Base-by-base conservation (phyloP, 2,113 vertebrate genomes). In the Pogonocichla stellata region DNA sequence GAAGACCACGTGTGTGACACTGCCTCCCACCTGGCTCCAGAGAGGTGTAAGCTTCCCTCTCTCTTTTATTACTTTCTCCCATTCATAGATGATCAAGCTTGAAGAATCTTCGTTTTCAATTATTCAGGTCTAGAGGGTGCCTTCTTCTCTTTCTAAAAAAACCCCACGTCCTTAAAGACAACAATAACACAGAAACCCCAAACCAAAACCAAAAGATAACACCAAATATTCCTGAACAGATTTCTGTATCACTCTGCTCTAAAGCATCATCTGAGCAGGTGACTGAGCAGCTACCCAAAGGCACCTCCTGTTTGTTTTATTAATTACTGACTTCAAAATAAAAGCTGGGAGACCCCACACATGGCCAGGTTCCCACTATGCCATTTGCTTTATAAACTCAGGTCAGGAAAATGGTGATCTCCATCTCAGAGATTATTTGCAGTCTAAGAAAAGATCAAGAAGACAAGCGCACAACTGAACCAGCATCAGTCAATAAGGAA, bases 1-100 rank as follows among this genome's bases (percentile, higher is more conserved):
- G 17, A n/a, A 24, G 10, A 47, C 29, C 67, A 6, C 0, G 0
- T 2, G 3, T 26, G 33, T 10, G 15, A 70, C 6, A 2, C 29
- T 38, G 38, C 53, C 77, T 70, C 56, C 28, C 19, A 2, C 45
- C 45, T 12, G 20, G 13, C 31, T 65, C 19, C 60, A 36, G 4
- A 20, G 8, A 34, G 1, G 14, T 0, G 4, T 0, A 9, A 33
- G 9, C 33, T 57, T 38, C 38, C 28, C 19, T 14, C 51, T 15
- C n/a, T 22, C 24, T 40, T 33, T 17, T 20, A 29, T 20, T 75
- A 31, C 43, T 19, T 57, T 43, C 60, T 78, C 23, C 36, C 38
- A 33, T 33, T 45, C 38, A 23, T 2, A 42, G 11, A 84, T 0
- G 1, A 34, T 33, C 48, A 36, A 25, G 16, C 36, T 9, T 43